Evolutionary conservation across 2,113 vertebrate genomes (phyloP).

Genomic region (Hippocampus abdominalis): DNA sequence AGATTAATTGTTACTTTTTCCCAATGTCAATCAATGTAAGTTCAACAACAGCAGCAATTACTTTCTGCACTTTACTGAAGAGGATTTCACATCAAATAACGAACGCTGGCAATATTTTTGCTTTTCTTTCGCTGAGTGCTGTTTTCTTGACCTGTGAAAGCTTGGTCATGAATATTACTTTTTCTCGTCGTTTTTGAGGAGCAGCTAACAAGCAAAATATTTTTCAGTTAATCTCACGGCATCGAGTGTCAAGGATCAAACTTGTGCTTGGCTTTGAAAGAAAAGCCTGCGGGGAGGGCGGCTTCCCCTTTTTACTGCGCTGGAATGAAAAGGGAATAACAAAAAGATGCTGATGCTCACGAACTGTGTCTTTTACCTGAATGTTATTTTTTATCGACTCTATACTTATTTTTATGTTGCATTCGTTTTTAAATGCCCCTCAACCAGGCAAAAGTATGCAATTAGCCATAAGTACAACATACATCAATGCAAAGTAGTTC

Average conservation of each 20-base stretch:
- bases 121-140: conserved; percentile 3
- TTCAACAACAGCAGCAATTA: neutral
- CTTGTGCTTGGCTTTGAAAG: conserved; percentile 35
- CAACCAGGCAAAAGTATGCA: neutral
- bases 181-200: conserved; percentile 21
- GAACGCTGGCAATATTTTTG: neutral
- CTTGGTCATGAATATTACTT: neutral
- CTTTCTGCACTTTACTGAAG: neutral
- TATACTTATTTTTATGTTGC: neutral
- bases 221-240: conserved; percentile 21
- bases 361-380: conserved; percentile 16
- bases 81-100: neutral
- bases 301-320: conserved; percentile 24
- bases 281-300: conserved; percentile 19
- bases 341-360: conserved; percentile 20
- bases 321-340: conserved; percentile 31
- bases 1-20: neutral
- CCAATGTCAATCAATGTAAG: neutral
- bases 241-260: conserved; percentile 42
- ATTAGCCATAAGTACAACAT: neutral
- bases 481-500: neutral
- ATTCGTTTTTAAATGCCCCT: neutral
- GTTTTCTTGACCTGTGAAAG: neutral
- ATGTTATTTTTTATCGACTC: neutral
- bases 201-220: conserved; percentile 17